These are phyloP conservation scores for Cantharis rufa DNA, from an alignment of 2,888 invertebrate species.

Conservation along the genomic window DNA sequence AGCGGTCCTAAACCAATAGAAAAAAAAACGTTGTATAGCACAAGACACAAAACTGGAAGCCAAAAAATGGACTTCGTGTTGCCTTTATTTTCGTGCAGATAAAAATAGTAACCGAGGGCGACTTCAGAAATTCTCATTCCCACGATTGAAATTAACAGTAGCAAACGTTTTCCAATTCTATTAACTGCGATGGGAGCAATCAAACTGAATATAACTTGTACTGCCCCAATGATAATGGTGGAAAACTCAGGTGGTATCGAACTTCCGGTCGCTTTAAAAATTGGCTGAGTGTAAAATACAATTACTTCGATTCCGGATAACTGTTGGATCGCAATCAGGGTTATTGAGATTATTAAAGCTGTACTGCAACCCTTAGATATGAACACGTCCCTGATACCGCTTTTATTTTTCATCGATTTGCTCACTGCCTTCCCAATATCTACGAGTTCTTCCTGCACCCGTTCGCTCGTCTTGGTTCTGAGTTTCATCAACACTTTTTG, in stretches of 20 bases:
- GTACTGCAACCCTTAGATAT: slow-evolving; percentile 71
- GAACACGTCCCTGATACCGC: slow-evolving; percentile 49
- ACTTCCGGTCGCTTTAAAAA: slow-evolving; percentile 71
- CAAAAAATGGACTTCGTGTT: slow-evolving; percentile 61
- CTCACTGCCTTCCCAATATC: slow-evolving; percentile 51
- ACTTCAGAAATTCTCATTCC: slow-evolving; percentile 60
- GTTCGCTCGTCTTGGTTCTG: slow-evolving; percentile 63
- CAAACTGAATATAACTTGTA: slow-evolving; percentile 77
- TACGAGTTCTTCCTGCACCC: slow-evolving; percentile 66
- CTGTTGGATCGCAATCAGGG: slow-evolving; percentile 82
- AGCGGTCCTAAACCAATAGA: slow-evolving; percentile 78
- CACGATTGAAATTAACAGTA: slow-evolving; percentile 72
- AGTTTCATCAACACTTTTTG: slow-evolving; percentile 67
- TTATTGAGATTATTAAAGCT: slow-evolving; percentile 74
- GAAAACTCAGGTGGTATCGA: slow-evolving; percentile 63
- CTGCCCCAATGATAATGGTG: slow-evolving; percentile 77
- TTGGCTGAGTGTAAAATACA: slow-evolving; percentile 75
- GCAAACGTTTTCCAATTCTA: slow-evolving; percentile 71
- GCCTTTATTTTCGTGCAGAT: slow-evolving; percentile 62
- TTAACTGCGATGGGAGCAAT: slow-evolving; percentile 79
- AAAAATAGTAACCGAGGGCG: slow-evolving; percentile 58
- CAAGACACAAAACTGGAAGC: slow-evolving; percentile 73
- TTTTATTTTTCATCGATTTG: slow-evolving; percentile 54
- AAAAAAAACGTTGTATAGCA: slow-evolving; percentile 75
- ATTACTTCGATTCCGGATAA: slow-evolving; percentile 81